Base-by-base conservation (phyloP, 1,140 invertebrate species). In the Brachionus paranguensis region DNA sequence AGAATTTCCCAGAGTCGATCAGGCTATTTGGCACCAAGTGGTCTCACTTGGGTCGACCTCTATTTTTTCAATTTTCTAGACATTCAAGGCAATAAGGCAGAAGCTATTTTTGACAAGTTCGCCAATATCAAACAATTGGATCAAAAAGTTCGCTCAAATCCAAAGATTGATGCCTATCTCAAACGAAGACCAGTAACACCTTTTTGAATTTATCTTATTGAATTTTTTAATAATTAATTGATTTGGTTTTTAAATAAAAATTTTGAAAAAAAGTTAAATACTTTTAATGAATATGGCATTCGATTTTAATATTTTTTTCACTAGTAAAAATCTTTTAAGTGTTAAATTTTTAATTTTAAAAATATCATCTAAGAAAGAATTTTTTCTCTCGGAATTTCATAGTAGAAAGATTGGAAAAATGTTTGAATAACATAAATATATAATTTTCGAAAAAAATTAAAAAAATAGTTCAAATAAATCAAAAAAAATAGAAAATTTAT, bases 31-130 rank as follows among this genome's bases (percentile, higher is more conserved):
- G 78, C 27, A 5, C 24, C 53, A 14, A 68, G 64, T 60, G 64
- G 64, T 68, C 41, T 81, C 8, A 64, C 78, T 17, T 81, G 53
- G 53, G 53, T 55, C 41, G 78, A 81, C 64, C 20, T 81, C 0
- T 81, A 64, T 64, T 47, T 81, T 7, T 45, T 81, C 43, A 43
- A 47, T 68, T 20, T 68, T 29, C 14, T 81, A 11, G 78, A 81
- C 10, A 12, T 43, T 17, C 37, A 24, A 11, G 50, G 33, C 41
- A 53, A 81, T 10, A 41, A 68, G 14, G 20, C 10, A 20, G 27
- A 81, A 1, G 12, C 20, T 29, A 27, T 68, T 2, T 47, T 81
- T 2, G 12, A 43, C 12, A 81, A 33, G 20, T 81, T 64, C 20
- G 5, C 12, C 1, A 17, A 81, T 81, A 8, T 81, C n/a, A 81